phyloP scores from a whole-genome alignment of 2,113 vertebrate species.

The Hystrix cristata region DNA sequence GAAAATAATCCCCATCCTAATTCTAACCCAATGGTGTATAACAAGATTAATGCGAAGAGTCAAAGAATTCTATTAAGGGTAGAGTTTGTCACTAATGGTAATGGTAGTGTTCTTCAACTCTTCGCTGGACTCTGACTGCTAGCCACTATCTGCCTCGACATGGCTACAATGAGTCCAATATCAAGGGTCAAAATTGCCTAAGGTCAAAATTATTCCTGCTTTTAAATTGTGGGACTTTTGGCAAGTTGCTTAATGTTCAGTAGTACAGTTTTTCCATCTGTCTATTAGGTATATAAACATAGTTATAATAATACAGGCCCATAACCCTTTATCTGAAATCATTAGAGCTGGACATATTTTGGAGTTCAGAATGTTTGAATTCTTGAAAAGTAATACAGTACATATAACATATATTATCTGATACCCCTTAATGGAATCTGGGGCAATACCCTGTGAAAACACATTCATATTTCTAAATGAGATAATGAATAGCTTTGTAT shows the following conservation, averaged over 20 bases:
- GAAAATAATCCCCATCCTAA: not conserved
- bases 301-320: not conserved
- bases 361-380: constrained; percentile 30
- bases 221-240: not conserved
- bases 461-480: constrained; percentile 55
- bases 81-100: not conserved
- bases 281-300: constrained; percentile 20
- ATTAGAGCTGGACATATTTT: not conserved
- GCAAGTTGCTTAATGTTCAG: not conserved
- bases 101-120: not conserved
- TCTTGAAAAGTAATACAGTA: constrained; percentile 45
- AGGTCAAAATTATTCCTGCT: not conserved
- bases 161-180: not conserved
- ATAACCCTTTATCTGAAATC: constrained; percentile 19
- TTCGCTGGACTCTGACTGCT: not conserved
- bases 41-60: constrained; percentile 35
- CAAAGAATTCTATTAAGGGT: not conserved
- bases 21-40: not conserved
- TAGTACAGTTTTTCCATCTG: constrained; percentile 47
- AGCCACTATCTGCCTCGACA: not conserved
- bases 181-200: not conserved
- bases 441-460: not conserved
- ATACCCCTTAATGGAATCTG: not conserved
- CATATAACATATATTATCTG: not conserved
- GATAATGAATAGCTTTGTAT: constrained; percentile 19